Conservation (phyloP, 2,113 vertebrate species). For the Sebastes schlegelii region DNA sequence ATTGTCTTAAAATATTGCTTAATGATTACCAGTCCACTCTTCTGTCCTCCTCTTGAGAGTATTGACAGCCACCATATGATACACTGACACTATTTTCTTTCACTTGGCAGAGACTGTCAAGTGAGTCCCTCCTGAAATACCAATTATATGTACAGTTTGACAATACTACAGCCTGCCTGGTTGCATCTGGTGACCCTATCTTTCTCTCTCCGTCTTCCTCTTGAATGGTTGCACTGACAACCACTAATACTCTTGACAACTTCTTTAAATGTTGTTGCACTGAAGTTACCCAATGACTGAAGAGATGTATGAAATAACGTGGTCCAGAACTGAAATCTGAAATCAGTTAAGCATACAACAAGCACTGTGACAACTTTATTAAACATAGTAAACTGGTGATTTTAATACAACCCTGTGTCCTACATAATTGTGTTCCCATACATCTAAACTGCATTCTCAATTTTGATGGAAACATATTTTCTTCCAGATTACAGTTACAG, state of each 20-base stretch:
- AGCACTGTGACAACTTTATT: neutral
- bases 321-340: neutral
- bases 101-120: slow-evolving; percentile 44
- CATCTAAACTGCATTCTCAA: too few relatives aligned
- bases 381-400: neutral
- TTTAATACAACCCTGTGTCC: neutral
- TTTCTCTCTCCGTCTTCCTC: slow-evolving; percentile 1
- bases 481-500: too few relatives aligned
- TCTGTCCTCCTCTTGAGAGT: neutral
- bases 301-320: neutral
- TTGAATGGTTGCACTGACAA: slow-evolving; percentile 37
- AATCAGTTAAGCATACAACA: neutral
- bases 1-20: neutral
- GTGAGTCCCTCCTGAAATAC: slow-evolving; percentile 53
- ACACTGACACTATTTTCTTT: slow-evolving; percentile 32
- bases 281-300: slow-evolving; percentile 1
- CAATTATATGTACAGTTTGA: slow-evolving; percentile 53
- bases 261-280: slow-evolving; percentile 21
- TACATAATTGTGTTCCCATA: too few relatives aligned
- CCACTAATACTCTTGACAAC: slow-evolving; percentile 46
- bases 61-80: slow-evolving; percentile 29
- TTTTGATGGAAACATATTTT: too few relatives aligned
- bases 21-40: neutral
- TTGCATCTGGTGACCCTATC: slow-evolving; percentile 36
- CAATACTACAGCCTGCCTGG: slow-evolving; percentile 43